Conservation (phyloP, 1,140 invertebrate species). For the Lepidurus packardi region DNA sequence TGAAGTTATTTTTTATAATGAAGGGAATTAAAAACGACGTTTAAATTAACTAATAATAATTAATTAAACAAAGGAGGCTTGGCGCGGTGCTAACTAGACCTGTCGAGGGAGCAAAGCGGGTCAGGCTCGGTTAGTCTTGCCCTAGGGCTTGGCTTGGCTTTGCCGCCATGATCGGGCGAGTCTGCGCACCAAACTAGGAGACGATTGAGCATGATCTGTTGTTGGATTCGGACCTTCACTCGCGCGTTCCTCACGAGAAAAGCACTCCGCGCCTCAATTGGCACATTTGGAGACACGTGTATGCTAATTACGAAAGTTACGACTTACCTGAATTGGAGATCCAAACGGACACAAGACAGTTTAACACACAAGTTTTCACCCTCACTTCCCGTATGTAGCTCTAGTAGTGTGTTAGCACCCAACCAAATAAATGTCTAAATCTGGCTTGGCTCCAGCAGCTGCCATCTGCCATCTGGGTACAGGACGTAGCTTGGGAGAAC, state of each 20-base stretch:
- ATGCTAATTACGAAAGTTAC: not conserved
- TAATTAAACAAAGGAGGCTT: not conserved
- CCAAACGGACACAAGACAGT: not conserved
- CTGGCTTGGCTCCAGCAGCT: slow-evolving; percentile 20
- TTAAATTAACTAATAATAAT: not conserved
- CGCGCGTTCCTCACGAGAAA: slow-evolving; percentile 17
- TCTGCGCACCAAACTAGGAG: slow-evolving; percentile 17
- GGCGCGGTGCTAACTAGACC: not conserved
- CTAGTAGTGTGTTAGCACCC: slow-evolving; percentile 11
- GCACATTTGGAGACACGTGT: slow-evolving; percentile 5
- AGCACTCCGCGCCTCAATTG: not conserved
- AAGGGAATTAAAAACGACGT: not conserved
- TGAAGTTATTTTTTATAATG: not conserved
- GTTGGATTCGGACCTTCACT: slow-evolving; percentile 14
- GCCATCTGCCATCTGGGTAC: slow-evolving; percentile 9
- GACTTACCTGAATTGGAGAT: slow-evolving; percentile 12
- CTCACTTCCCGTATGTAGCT: slow-evolving; percentile 21
- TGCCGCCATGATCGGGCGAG: slow-evolving; percentile 20
- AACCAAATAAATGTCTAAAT: slow-evolving; percentile 22
- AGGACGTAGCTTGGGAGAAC: slow-evolving; percentile 6
- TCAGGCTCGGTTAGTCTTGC: not conserved
- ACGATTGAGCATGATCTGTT: slow-evolving; percentile 18
- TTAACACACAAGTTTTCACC: slow-evolving; percentile 9
- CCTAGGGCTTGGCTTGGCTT: not conserved
- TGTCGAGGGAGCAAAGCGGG: not conserved